A percentile compares a stretch with the other conserved stretches of the same genome.
Conservation (phyloP, 2,888 invertebrate species). For the Phalangium opilio region DNA sequence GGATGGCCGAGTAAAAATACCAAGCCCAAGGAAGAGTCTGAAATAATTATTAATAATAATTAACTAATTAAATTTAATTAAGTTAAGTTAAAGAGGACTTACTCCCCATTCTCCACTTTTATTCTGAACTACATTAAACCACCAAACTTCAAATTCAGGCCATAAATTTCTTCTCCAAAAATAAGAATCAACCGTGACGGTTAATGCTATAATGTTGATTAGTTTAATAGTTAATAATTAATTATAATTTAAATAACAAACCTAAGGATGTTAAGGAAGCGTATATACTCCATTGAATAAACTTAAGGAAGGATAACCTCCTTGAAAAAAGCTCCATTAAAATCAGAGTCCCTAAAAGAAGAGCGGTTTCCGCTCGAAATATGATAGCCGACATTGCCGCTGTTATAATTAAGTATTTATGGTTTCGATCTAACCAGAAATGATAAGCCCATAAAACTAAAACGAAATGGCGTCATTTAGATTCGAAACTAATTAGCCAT, state of each 20-base stretch:
- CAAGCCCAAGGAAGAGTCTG: conserved; percentile 87
- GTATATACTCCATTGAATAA: conserved; percentile 28
- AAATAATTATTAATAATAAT: too few relatives aligned
- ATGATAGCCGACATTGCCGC: conserved; percentile 78
- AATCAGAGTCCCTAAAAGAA: conserved; percentile 71
- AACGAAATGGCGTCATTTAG: conserved; percentile 27
- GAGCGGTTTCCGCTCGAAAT: conserved; percentile 73
- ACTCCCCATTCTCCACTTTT: conserved; percentile 94
- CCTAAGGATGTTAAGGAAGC: conserved; percentile 37
- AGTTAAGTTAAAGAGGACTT: conserved; percentile 50
- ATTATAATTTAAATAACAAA: conserved; percentile 31
- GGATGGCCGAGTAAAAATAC: conserved; percentile 97
- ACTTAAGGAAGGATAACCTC: conserved; percentile 43
- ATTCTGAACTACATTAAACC: conserved; percentile 86
- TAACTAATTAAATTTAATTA: too few relatives aligned
- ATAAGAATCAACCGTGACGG: conserved; percentile 70
- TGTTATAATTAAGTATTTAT: conserved; percentile 55
- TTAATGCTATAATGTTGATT: conserved; percentile 39
- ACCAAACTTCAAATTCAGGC: conserved; percentile 96
- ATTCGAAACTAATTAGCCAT: background rate
- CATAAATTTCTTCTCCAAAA: conserved; percentile 79
- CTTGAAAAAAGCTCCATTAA: conserved; percentile 58
- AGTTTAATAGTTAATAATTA: conserved; percentile 6
- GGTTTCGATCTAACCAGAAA: conserved; percentile 64
- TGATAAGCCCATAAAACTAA: conserved; percentile 69